Evolutionary conservation across 2,113 vertebrate genomes (phyloP).

Genomic region (Odocoileus virginianus): DNA sequence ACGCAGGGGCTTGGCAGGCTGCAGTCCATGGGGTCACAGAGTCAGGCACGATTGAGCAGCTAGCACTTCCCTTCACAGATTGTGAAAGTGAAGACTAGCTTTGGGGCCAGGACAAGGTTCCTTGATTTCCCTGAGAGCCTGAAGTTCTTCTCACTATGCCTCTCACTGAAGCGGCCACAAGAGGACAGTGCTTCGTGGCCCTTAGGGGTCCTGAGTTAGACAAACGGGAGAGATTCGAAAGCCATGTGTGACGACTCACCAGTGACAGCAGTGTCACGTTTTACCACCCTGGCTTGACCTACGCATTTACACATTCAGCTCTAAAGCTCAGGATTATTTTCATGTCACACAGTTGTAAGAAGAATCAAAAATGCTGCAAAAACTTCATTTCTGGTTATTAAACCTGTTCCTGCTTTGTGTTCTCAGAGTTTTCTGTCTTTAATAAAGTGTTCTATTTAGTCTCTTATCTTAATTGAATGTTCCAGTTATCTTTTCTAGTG

Average conservation of each 20-base stretch:
- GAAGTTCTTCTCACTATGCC: background rate
- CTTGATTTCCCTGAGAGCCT: background rate
- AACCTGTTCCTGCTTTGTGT: background rate
- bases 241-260: background rate
- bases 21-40: background rate
- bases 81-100: background rate
- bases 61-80: background rate
- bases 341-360: background rate
- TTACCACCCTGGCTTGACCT: background rate
- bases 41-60: background rate
- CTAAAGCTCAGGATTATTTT: background rate
- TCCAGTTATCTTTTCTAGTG: background rate
- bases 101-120: background rate
- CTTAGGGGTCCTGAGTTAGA: background rate
- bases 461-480: background rate
- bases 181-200: background rate
- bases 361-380: background rate
- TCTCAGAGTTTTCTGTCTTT: background rate
- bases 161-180: background rate
- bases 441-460: background rate
- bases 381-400: background rate
- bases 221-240: background rate
- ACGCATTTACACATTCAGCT: accelerated
- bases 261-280: background rate
- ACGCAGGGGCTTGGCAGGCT: background rate